Base-by-base conservation (phyloP, 2,113 vertebrate species). In the Chlorodrepanis virens region DNA sequence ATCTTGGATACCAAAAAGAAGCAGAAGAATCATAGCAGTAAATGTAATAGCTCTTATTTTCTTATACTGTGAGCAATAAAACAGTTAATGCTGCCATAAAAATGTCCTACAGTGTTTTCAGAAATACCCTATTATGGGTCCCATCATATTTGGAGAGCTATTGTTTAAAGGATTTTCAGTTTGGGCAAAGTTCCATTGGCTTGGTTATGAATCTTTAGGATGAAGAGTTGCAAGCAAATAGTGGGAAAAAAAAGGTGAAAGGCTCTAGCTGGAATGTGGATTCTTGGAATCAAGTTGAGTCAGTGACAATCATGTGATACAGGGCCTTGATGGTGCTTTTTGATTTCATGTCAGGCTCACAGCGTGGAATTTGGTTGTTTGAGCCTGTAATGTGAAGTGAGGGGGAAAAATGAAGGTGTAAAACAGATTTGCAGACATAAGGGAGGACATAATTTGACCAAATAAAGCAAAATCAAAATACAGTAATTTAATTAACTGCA, bases 391-490 rank as follows among this genome's bases (percentile, higher is more conserved):
- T 33, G 20, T 35, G 35, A 89, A 86, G 35, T 37, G 45, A 42
- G 21, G 39, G 59, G 60, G 28, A 74, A 80, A 39, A 74, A 74
- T 27, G 72, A 84, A 95, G 35, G 23, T 70, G 20, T 90, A 83
- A 90, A 91, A 60, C 50, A 65, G 67, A 86, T 92, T 85, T 86
- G 39, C 75, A 90, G 86, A 65, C 71, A 74, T 84, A 87, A 91
- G 72, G 64, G 72, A 93, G 83, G 72, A 23, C 52, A 63, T 93
- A 92, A 93, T 89, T 89, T 93, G 76, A 77, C 76, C 63, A 83
- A 76, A 83, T 83, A 79, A 92, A 95, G 68, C 72, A 90, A 90
- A 90, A 29, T 59, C 80, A 70, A 81, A 90, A 65, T 89, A 69
- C 47, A 59, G 52, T 81, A 77, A 92, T 80, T 92, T 50, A 90